phyloP scores from a whole-genome alignment of 2,888 invertebrate genomes.

The Nasonovia ribisnigri region DNA sequence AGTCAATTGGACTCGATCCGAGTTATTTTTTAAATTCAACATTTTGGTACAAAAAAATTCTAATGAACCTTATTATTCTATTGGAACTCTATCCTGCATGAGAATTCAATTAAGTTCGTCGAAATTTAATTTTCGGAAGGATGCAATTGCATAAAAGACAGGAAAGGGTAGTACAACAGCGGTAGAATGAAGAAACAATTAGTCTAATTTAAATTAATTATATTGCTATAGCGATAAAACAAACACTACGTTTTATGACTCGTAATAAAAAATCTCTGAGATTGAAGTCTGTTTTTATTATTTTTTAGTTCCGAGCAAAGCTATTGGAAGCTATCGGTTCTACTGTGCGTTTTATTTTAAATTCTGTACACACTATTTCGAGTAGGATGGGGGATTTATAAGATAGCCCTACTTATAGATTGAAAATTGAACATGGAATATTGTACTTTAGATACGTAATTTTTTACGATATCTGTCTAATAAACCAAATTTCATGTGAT shows the following conservation, averaged over 20 bases:
- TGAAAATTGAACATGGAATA: not conserved
- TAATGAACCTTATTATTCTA: conserved; percentile 31
- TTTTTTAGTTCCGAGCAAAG: not conserved
- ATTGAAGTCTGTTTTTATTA: not conserved
- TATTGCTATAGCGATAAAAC: not conserved
- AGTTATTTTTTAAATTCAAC: not conserved
- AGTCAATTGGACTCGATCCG: not conserved
- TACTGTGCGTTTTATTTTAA: not conserved
- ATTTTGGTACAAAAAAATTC: not conserved
- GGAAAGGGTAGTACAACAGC: not conserved
- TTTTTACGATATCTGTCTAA: no score
- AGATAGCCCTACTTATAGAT: not conserved
- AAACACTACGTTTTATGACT: not conserved
- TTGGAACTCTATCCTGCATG: not conserved
- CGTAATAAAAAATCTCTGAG: not conserved
- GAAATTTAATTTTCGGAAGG: not conserved
- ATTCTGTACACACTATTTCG: not conserved
- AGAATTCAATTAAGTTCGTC: not conserved
- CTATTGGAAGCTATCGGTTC: not conserved
- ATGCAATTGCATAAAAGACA: not conserved
- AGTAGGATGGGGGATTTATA: not conserved
- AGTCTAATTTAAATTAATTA: not conserved
- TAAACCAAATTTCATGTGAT: no score
- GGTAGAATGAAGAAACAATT: not conserved
- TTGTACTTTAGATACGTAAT: not conserved